These are phyloP conservation scores for Steinernema hermaphroditum DNA, from an alignment of 2,888 invertebrate species.

Conservation along the genomic window DNA sequence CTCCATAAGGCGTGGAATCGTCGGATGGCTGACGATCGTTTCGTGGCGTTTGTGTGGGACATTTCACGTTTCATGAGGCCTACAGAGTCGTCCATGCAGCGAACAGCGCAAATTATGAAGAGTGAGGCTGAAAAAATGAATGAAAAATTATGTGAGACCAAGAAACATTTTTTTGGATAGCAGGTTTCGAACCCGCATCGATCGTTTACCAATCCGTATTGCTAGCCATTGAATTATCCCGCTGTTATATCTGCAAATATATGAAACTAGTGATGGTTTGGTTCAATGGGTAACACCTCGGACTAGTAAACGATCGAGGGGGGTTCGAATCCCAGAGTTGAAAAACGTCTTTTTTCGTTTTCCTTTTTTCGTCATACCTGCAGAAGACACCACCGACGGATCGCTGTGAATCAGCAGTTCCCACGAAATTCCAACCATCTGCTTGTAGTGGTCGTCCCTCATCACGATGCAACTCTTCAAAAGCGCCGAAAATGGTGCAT, in stretches of 20 bases:
- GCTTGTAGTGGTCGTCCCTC: slow-evolving; percentile 71
- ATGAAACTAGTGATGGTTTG: no score
- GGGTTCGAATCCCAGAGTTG: no score
- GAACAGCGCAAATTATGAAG: slow-evolving; percentile 89
- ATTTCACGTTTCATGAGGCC: slow-evolving; percentile 86
- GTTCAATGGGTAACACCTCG: no score
- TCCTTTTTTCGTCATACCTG: no score
- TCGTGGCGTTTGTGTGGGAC: slow-evolving; percentile 80
- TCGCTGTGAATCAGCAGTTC: slow-evolving; percentile 89
- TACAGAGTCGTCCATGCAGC: slow-evolving; percentile 84
- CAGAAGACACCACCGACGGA: slow-evolving; percentile 70
- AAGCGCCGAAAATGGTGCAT: slow-evolving; percentile 82
- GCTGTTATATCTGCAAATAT: no score
- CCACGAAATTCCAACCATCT: slow-evolving; percentile 90
- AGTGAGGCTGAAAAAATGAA: slow-evolving; percentile 78
- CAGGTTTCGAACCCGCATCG: no score
- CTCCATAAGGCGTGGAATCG: slow-evolving; percentile 94
- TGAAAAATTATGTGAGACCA: no score
- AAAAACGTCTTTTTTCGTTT: no score
- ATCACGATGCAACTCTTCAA: slow-evolving; percentile 88
- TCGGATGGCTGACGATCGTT: slow-evolving; percentile 79
- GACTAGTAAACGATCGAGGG: no score
- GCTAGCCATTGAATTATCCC: no score
- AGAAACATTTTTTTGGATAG: no score
- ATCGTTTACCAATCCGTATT: no score